Base-by-base conservation (phyloP, 2,888 invertebrate species). In the Eubasilissa splendida region DNA sequence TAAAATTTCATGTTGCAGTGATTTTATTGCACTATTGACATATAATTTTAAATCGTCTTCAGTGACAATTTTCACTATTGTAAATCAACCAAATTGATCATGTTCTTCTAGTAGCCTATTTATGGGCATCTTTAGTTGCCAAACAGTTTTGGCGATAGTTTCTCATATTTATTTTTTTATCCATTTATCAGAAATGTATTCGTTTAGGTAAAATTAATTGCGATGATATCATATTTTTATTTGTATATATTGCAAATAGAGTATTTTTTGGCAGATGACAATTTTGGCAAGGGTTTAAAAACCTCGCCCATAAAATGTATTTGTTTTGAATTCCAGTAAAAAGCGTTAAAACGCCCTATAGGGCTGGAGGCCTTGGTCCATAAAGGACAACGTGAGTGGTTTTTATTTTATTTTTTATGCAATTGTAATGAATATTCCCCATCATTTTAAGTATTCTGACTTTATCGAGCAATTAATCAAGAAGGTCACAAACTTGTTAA, bases 271-370 rank as follows among this genome's bases (percentile, higher is more conserved):
- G 58, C 58, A 33, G 42, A 42, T 33, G 52, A 53, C 52, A 33
- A 65, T 65, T n/a, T 79, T 79, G 79, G 79, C 79, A 74, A 79
- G 77, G 77, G 33, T 53, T 33, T 42, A 42, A 42, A 42, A 63
- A 63, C 73, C 53, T 79, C 60, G 79, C 79, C 79, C 79, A 79
- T 79, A 79, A 79, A 79, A 79, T 79, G 79, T 79, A 79, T 79
- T 79, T 79, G 79, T 79, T 79, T 79, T 79, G 73, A 79, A 79
- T 79, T 79, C 79, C 79, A 79, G 79, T 79, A 79, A 79, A 77
- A 79, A 63, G 71, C 59, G 65, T 73, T 65, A 63, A 33, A 42
- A 42, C 42, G 42, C 42, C 42, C 42, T 42, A 42, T 73, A 79
- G 79, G 79, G 79, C 79, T 63, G 79, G 79, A 74, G 79, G 70